Evolutionary conservation across 2,797 vertebrate species (phyloP).

Genomic region (Enteromius treurensis): DNA sequence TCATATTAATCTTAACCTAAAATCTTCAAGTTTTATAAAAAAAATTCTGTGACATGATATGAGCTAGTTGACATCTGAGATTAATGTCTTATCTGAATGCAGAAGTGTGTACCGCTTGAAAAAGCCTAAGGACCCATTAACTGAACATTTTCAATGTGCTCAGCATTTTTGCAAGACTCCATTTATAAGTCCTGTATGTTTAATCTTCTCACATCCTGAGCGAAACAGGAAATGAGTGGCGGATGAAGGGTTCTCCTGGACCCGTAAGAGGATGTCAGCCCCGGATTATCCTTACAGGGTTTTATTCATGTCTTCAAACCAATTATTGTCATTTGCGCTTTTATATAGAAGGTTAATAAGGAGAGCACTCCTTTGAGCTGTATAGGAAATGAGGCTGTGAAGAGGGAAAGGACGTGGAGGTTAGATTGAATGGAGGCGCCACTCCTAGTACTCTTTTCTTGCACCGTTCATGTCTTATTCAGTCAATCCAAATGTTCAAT

Average conservation of each 20-base stretch:
- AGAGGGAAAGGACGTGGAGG: slow-evolving; percentile 32
- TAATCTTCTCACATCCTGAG: slow-evolving; percentile 7
- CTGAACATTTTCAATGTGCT: not conserved
- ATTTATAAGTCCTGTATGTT: slow-evolving; percentile 5
- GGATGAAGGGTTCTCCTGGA: slow-evolving; percentile 37
- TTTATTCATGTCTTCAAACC: slow-evolving; percentile 78
- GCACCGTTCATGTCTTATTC: slow-evolving; percentile 18
- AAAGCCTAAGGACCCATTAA: not conserved
- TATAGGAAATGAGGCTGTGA: slow-evolving; percentile 63
- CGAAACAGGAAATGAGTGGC: slow-evolving; percentile 6
- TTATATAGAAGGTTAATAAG: slow-evolving; percentile 76
- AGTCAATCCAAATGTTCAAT: slow-evolving; percentile 15
- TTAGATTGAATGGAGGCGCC: slow-evolving; percentile 21
- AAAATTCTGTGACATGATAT: not conserved
- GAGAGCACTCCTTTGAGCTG: slow-evolving; percentile 72
- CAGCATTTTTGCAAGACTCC: slow-evolving; percentile 14
- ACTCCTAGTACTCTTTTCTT: slow-evolving; percentile 8
- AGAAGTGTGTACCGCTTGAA: not conserved
- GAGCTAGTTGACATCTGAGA: not conserved
- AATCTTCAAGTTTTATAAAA: not conserved
- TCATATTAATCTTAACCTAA: not conserved
- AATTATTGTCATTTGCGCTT: slow-evolving; percentile 76
- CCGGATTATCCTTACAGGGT: slow-evolving; percentile 72
- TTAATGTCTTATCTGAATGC: not conserved
- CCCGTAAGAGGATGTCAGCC: slow-evolving; percentile 44